Base-by-base conservation (phyloP, 2,888 invertebrate species). In the Lycaena phlaeas region DNA sequence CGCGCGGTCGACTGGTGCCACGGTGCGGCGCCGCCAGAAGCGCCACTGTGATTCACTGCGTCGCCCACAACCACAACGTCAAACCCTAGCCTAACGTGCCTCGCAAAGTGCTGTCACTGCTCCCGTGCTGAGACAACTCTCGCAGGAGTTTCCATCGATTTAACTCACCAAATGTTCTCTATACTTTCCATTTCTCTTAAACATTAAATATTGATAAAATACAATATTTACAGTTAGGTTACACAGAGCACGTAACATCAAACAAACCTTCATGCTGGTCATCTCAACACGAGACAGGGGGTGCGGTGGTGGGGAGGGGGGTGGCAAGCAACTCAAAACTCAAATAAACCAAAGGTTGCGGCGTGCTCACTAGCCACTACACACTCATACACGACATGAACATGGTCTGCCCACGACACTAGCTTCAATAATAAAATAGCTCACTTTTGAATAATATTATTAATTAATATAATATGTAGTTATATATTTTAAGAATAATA, bases 271-370 rank as follows among this genome's bases (percentile, higher is more conserved):
- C 40, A 36, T 39, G 37, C 42, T 34, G 38, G 43, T 50, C 52
- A 53, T 52, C 54, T 57, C 50, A 54, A 58, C 54, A 57, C 64
- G 67, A 62, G 64, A 55, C 59, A 60, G 59, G 40, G 52, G 39
- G 49, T 61, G 57, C n/a, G 67, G 59, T 61, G 61, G 57, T 56
- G 47, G 46, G 45, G n/a, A n/a, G n/a, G 58, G 64, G 63, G 56
- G 66, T 68, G 76, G 71, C 45, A 76, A 76, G 77, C 78, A 48
- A 67, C 74, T 62, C 64, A 68, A 52, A 59, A 58, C 40, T 41
- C 37, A 36, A 46, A 39, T 40, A 43, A 50, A 47, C 49, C 44
- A 51, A 46, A 25, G 46, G n/a, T 45, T 41, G 37, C 30, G 45
- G 52, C 53, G 59, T 54, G 59, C 51, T 49, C 52, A 44, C n/a